Conservation (phyloP, 2,797 vertebrate genomes). For the Semaprochilodus insignis region DNA sequence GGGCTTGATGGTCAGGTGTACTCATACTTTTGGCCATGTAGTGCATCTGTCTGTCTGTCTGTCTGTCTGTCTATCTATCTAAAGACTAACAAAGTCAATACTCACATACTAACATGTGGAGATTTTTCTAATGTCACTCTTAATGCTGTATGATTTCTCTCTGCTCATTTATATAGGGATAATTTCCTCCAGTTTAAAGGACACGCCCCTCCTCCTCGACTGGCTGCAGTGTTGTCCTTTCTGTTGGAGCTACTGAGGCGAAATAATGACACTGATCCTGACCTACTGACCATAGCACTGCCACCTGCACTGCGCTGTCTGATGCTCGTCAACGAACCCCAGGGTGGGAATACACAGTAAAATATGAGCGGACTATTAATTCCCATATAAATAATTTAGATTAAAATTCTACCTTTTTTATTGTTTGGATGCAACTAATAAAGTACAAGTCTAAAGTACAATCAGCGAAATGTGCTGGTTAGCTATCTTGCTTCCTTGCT, state of each 20-base stretch:
- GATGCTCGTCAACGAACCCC: constrained; percentile 88
- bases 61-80: too few species aligned
- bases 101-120: not conserved
- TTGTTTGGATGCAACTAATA: too few species aligned
- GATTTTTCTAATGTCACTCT: not conserved
- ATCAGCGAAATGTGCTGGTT: too few species aligned
- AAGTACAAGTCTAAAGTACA: too few species aligned
- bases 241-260: constrained; percentile 85
- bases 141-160: not conserved
- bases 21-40: too few species aligned
- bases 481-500: too few species aligned
- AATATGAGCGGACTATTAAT: too few species aligned
- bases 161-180: constrained; percentile 75
- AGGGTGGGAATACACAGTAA: constrained; percentile 78
- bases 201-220: constrained; percentile 82
- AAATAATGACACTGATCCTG: constrained; percentile 74
- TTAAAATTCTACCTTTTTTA: too few species aligned
- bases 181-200: constrained; percentile 91
- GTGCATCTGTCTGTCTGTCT: too few species aligned
- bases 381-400: too few species aligned
- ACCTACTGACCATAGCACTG: constrained; percentile 82
- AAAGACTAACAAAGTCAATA: too few species aligned
- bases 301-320: constrained; percentile 85
- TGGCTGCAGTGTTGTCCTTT: constrained; percentile 85
- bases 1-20: too few species aligned